These are phyloP conservation scores for Drosophila albomicans DNA, from an alignment of 1,140 invertebrate species.

Conservation along the genomic window DNA sequence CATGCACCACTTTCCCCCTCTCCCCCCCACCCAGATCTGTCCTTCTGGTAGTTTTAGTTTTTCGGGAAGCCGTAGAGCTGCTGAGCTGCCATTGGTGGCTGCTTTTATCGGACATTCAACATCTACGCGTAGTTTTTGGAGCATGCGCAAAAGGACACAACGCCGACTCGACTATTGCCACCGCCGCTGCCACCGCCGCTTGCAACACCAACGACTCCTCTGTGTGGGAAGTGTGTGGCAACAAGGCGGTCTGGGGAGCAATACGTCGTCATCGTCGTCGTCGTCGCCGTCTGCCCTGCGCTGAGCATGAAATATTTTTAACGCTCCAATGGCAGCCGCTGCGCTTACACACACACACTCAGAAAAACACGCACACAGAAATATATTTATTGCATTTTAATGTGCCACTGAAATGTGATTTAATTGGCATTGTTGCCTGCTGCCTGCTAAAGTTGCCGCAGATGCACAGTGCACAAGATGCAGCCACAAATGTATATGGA, in stretches of 20 bases:
- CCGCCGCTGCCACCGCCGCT: background rate
- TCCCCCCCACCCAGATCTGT: background rate
- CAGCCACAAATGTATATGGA: background rate
- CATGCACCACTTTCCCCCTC: background rate
- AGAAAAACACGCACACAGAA: conserved; percentile 2
- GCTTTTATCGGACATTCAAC: conserved; percentile 55
- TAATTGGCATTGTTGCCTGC: conserved; percentile 74
- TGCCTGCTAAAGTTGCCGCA: conserved; percentile 9
- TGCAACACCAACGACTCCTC: too few species aligned
- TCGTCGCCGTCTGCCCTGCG: background rate
- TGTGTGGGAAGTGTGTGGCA: conserved; percentile 5
- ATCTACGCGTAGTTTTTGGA: conserved; percentile 64
- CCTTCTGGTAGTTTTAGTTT: conserved; percentile 36
- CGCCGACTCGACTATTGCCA: conserved; percentile 21
- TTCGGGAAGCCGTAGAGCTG: conserved; percentile 54
- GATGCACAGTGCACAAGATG: conserved; percentile 52
- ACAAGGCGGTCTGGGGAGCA: background rate
- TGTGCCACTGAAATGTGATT: conserved; percentile 77
- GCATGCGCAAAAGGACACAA: conserved; percentile 54
- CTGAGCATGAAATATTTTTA: conserved; percentile 73
- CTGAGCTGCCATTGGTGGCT: conserved; percentile 50
- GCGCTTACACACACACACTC: conserved; percentile 5
- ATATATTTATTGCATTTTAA: conserved; percentile 80
- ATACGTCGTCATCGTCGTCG: background rate
- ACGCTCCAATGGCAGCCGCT: conserved; percentile 62